Conservation (phyloP, 2,797 vertebrate genomes). For the Ctenopoma multispine region DNA sequence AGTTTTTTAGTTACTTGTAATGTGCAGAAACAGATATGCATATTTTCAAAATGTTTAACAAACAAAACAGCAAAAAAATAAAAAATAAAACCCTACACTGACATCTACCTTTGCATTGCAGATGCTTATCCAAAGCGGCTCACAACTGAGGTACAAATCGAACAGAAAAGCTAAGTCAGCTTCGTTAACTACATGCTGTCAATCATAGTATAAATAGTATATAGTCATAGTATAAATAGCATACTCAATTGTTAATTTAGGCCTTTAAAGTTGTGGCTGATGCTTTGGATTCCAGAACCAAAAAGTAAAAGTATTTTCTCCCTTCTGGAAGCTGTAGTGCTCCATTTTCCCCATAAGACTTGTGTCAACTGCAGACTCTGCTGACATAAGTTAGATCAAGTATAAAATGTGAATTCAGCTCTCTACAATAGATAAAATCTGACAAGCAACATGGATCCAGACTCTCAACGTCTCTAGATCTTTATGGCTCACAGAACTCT, state of each 20-base stretch:
- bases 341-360: slow-evolving; percentile 56
- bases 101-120: too few species aligned
- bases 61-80: too few species aligned
- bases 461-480: slow-evolving; percentile 66
- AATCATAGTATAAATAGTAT: not conserved
- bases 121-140: too few species aligned
- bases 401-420: slow-evolving; percentile 64
- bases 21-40: too few species aligned
- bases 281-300: slow-evolving; percentile 43
- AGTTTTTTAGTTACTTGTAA: too few species aligned
- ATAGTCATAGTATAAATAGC: slow-evolving; percentile 23
- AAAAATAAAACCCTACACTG: too few species aligned
- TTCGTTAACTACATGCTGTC: not conserved
- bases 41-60: not conserved
- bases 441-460: slow-evolving; percentile 76
- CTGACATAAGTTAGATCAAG: slow-evolving; percentile 77
- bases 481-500: slow-evolving; percentile 63
- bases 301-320: slow-evolving; percentile 24
- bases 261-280: slow-evolving; percentile 41
- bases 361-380: slow-evolving; percentile 52
- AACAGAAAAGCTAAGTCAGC: not conserved
- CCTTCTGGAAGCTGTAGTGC: slow-evolving; percentile 42
- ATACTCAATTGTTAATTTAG: slow-evolving; percentile 20
- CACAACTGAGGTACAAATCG: too few species aligned
- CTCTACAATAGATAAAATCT: slow-evolving; percentile 74